These are phyloP conservation scores for Drosophila kanekoi DNA, from an alignment of 2,888 invertebrate genomes.

Conservation along the genomic window DNA sequence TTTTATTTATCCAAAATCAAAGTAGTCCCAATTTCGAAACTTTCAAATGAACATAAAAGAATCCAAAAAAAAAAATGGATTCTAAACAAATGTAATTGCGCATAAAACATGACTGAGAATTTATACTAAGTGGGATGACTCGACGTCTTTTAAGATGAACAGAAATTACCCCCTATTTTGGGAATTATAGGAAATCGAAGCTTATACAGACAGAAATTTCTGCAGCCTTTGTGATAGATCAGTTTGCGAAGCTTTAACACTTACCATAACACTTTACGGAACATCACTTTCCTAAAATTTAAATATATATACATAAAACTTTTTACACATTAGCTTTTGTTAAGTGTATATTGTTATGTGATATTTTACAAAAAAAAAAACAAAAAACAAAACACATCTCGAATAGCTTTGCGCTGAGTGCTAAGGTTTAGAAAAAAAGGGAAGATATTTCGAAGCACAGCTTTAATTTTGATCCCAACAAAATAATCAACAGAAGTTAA, in stretches of 20 bases:
- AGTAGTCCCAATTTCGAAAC: too few relatives aligned
- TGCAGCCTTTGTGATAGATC: too few relatives aligned
- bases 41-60: too few relatives aligned
- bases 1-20: too few relatives aligned
- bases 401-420: slow-evolving; percentile 6
- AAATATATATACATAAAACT: slow-evolving; percentile 10
- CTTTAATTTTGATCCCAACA: background rate
- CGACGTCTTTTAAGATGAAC: too few relatives aligned
- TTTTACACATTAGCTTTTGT: slow-evolving; percentile 7
- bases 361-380: background rate
- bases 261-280: slow-evolving; percentile 35
- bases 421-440: background rate
- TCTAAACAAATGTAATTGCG: too few relatives aligned
- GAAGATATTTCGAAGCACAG: background rate
- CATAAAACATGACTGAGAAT: too few relatives aligned
- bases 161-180: too few relatives aligned
- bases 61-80: too few relatives aligned
- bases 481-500: background rate
- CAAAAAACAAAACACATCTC: background rate
- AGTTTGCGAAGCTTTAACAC: slow-evolving; percentile 6
- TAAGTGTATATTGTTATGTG: slow-evolving; percentile 5
- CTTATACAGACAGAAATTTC: background rate
- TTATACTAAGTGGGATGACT: too few relatives aligned
- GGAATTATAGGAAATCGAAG: background rate
- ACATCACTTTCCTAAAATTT: slow-evolving; percentile 30